Evolutionary conservation across 2,888 invertebrate genomes (phyloP).

Genomic region (Trissolcus japonicus): DNA sequence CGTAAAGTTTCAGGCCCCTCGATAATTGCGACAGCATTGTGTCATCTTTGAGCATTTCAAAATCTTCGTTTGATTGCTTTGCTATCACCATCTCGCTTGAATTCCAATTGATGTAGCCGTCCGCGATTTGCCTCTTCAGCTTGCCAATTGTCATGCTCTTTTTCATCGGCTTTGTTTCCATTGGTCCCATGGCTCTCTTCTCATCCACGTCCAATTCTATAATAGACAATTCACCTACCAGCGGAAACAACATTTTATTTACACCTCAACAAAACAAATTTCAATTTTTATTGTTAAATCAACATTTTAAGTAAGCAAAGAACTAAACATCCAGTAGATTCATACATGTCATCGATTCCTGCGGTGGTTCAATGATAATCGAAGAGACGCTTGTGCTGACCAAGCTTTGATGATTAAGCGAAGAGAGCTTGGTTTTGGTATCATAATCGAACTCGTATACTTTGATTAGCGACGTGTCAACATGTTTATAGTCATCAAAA

Average conservation of each 20-base stretch:
- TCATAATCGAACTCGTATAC: constrained; percentile 6
- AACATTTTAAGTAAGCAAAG: too few species aligned
- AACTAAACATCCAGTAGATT: too few species aligned
- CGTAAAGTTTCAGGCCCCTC: constrained; percentile 12
- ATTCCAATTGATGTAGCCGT: neutral
- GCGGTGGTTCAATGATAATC: too few species aligned
- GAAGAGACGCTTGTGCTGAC: too few species aligned
- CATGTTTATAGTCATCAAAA: neutral
- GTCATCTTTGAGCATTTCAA: constrained; percentile 3
- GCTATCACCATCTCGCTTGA: too few species aligned
- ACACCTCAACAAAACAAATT: too few species aligned
- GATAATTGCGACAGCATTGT: neutral
- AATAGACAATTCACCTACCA: neutral
- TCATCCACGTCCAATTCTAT: constrained; percentile 12
- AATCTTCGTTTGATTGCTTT: too few species aligned
- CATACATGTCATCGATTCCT: too few species aligned
- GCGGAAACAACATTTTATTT: too few species aligned
- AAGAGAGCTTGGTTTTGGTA: neutral
- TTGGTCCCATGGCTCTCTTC: neutral
- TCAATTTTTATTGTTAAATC: too few species aligned
- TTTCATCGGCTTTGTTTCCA: neutral
- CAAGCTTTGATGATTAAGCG: too few species aligned
- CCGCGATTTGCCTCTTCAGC: neutral
- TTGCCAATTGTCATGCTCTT: constrained; percentile 1
- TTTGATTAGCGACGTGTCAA: neutral